Evolutionary conservation across 2,113 vertebrate genomes (phyloP), one percentile per base, ranked within the genome.

Genomic region (Columbina picui): DNA sequence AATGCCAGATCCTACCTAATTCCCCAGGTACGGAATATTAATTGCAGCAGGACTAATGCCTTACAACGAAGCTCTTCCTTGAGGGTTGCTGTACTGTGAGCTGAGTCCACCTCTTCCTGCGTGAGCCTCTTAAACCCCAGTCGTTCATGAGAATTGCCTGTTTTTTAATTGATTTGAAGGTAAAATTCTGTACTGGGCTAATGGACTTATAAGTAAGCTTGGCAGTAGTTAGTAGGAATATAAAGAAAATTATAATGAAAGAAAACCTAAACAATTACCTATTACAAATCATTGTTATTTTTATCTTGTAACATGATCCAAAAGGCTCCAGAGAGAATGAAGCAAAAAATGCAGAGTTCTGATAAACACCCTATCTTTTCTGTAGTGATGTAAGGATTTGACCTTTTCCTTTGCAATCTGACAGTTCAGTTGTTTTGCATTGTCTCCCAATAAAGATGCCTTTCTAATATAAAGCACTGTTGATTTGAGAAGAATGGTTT

Each of bases 401-500:
- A 70, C 57, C 68, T 45, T 96, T 92, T 86, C 20, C 49, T 95
- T 94, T 81, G n/a, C 43, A 75, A 20, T 65, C 25, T 57, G 32
- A n/a, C 45, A 47, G 21, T 79, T 90, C 52, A 23, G 49, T 92
- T 94, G 47, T 81, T 76, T 94, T 59, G 26, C 45, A 36, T 55
- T 81, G 18, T 81, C 75, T 82, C 45, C 19, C 14, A 77, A 10
- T 91, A 60, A 92, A 87, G 64, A 78, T 67, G 6, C 50, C 38
- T 92, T 87, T 89, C 34, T 69, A 71, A 83, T 74, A 87, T 84
- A 49, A 84, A 70, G 27, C 36, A 36, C 65, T 59, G 50, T 59
- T 94, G 88, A 57, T 89, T 92, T 80, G 61, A 91, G 73, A 88
- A 63, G 63, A 92, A 49, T 19, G 8, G 4, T 81, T 90, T 93